A percentile compares a stretch with the other conserved stretches of the same genome.
These are phyloP conservation scores for Cyclargus thomasi DNA, from an alignment of 1,140 invertebrate species.

Conservation along the genomic window DNA sequence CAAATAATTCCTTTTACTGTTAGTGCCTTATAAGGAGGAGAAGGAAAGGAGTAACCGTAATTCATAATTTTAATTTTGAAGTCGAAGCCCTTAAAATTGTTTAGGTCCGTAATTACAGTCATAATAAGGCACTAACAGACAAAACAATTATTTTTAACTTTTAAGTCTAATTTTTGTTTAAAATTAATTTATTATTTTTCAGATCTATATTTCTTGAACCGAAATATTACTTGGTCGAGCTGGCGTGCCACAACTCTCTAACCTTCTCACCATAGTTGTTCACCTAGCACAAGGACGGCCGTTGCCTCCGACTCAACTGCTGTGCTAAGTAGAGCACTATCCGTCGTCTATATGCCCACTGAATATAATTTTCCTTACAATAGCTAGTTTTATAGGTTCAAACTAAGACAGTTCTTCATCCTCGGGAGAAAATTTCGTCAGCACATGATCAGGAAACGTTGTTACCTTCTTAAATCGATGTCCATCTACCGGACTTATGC, in stretches of 20 bases:
- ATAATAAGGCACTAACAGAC: no score
- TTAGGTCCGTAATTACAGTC: no score
- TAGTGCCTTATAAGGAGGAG: no score
- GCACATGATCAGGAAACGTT: background rate
- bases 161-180: no score
- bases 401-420: background rate
- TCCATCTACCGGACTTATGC: background rate
- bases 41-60: no score
- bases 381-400: background rate
- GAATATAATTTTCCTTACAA: background rate
- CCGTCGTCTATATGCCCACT: slow-evolving; percentile 10
- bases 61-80: no score
- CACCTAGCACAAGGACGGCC: slow-evolving; percentile 37
- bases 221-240: background rate
- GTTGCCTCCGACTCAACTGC: slow-evolving; percentile 26
- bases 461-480: background rate
- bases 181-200: no score
- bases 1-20: no score
- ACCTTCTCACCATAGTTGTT: slow-evolving; percentile 22
- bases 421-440: background rate
- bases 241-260: slow-evolving; percentile 24
- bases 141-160: no score
- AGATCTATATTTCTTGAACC: background rate
- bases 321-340: slow-evolving; percentile 15
- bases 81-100: no score